Conservation (phyloP, 2,113 vertebrate genomes). For the Tachycineta bicolor region DNA sequence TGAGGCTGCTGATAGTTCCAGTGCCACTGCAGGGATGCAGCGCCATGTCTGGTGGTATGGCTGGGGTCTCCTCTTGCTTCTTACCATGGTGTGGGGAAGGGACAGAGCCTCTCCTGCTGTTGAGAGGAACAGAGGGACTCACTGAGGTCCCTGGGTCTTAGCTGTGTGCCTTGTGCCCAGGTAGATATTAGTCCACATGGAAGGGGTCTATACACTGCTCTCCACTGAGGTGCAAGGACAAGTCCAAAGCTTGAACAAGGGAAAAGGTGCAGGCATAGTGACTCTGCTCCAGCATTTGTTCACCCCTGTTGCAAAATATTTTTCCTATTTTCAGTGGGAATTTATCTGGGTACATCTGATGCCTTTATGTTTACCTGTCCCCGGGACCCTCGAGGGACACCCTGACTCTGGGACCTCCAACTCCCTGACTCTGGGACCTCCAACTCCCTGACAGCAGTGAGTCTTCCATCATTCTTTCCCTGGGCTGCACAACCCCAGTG, state of each 20-base stretch:
- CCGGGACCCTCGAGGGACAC: not conserved
- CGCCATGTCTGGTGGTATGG: not conserved
- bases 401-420: not conserved
- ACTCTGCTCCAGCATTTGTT: not conserved
- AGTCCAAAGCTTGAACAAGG: not conserved
- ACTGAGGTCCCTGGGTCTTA: fast-evolving
- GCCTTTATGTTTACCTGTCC: not conserved
- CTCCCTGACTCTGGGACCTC: no score
- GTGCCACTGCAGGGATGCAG: not conserved
- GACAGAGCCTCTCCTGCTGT: not conserved
- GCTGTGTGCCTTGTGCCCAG: not conserved
- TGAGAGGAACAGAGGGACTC: not conserved
- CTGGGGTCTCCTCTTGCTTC: not conserved
- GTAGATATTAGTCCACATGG: not conserved
- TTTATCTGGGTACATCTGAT: not conserved
- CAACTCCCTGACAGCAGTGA: not conserved
- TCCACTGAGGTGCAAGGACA: not conserved
- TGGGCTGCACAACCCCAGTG: fast-evolving
- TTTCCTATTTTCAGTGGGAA: not conserved
- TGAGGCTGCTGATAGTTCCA: not conserved
- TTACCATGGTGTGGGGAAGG: not conserved
- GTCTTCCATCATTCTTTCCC: not conserved
- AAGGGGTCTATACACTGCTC: not conserved
- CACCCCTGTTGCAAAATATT: not conserved
- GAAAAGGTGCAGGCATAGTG: not conserved